These are phyloP conservation scores for Dorcus parallelipipedus DNA, from an alignment of 2,888 invertebrate genomes.

Conservation along the genomic window DNA sequence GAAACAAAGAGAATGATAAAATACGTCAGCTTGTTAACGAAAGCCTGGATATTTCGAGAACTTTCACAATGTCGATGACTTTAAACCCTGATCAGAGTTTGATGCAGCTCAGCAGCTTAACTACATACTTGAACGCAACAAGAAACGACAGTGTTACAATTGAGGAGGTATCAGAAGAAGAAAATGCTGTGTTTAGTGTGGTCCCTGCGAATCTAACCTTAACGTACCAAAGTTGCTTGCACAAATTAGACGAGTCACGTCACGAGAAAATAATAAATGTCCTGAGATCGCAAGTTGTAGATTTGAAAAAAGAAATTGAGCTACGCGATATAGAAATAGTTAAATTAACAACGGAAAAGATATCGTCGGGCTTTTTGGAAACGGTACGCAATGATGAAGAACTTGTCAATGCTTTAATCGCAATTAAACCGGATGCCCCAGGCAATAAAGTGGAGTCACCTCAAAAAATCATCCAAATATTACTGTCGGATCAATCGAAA, in stretches of 20 bases:
- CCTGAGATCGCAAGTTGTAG: slow-evolving; percentile 43
- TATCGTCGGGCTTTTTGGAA: slow-evolving; percentile 12
- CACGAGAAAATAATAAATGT: slow-evolving; percentile 35
- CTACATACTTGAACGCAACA: slow-evolving; percentile 46
- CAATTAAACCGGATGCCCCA: slow-evolving; percentile 19
- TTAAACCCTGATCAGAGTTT: slow-evolving; percentile 52
- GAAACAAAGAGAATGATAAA: slow-evolving; percentile 51
- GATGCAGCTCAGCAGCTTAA: slow-evolving; percentile 50
- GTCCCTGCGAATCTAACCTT: slow-evolving; percentile 33
- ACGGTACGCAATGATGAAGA: slow-evolving; percentile 24
- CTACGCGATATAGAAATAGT: slow-evolving; percentile 42
- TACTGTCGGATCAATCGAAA: slow-evolving; percentile 16
- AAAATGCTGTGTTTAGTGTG: slow-evolving; percentile 11
- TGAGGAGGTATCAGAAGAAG: slow-evolving; percentile 29
- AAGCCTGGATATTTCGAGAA: slow-evolving; percentile 54
- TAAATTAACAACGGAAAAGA: slow-evolving; percentile 22
- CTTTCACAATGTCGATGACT: slow-evolving; percentile 47
- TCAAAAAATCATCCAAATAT: slow-evolving; percentile 21
- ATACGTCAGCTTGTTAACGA: slow-evolving; percentile 56
- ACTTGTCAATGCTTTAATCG: slow-evolving; percentile 22
- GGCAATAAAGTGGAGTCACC: slow-evolving; percentile 19
- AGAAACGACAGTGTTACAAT: slow-evolving; percentile 40
- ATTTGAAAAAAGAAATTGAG: slow-evolving; percentile 43
- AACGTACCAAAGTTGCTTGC: slow-evolving; percentile 41
- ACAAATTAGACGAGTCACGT: slow-evolving; percentile 16